phyloP scores from a whole-genome alignment of 2,113 vertebrate species.

The Rafetus swinhoei region DNA sequence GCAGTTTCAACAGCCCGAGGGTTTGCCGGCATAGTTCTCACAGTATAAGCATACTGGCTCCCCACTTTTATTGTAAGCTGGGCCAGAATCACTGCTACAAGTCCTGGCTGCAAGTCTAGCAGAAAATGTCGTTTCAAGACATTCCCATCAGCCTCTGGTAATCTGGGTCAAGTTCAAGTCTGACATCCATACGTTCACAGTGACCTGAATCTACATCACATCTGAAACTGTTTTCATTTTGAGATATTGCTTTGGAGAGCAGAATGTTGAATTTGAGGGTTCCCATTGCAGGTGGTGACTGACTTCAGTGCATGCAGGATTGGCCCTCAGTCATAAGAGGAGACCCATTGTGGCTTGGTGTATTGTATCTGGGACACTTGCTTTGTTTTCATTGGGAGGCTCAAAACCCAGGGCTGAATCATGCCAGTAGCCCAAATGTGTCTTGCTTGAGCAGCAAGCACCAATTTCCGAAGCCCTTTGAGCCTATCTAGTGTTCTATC shows the following conservation, averaged over 20 bases:
- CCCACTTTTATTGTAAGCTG: background rate
- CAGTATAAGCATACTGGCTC: background rate
- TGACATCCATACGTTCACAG: background rate
- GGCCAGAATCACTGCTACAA: background rate
- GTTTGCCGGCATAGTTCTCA: background rate
- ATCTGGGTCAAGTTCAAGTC: background rate
- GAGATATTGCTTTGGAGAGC: background rate
- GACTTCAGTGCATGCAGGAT: background rate
- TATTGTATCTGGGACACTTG: background rate
- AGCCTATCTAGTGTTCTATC: background rate
- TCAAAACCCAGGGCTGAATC: background rate
- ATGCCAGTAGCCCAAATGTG: fast-evolving
- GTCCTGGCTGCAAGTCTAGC: background rate
- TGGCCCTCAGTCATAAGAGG: background rate
- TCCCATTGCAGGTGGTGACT: background rate
- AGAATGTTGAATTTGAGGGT: background rate
- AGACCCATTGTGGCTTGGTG: background rate
- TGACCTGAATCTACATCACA: background rate
- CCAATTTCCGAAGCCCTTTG: background rate
- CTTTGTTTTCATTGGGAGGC: background rate
- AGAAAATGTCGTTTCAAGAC: background rate
- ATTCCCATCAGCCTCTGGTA: background rate
- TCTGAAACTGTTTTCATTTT: background rate
- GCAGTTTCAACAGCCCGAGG: background rate
- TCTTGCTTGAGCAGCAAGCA: background rate